Percentiles rank a stretch among this genome's conserved stretches.
phyloP scores from a whole-genome alignment of 2,888 invertebrate species.

The Rotaria macrura region DNA sequence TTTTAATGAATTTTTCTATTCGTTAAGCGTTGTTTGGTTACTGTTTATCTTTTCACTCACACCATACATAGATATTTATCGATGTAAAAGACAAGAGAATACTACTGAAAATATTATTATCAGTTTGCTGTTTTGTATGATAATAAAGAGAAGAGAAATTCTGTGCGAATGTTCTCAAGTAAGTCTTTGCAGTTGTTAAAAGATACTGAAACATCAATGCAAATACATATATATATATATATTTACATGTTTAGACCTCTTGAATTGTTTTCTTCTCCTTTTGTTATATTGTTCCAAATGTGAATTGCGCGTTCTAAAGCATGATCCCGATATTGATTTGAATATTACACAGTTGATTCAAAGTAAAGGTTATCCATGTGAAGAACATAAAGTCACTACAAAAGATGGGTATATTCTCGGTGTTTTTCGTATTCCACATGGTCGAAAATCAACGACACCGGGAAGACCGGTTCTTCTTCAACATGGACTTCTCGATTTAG shows the following conservation, averaged over 20 bases:
- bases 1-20: no score
- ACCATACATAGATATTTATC: no score
- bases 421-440: no score
- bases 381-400: constrained; percentile 56
- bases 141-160: neutral
- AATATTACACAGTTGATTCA: constrained; percentile 40
- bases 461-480: constrained; percentile 46
- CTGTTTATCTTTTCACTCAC: neutral
- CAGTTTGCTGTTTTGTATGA: neutral
- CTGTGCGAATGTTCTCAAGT: neutral
- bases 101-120: neutral
- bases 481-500: constrained; percentile 64
- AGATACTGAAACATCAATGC: no score
- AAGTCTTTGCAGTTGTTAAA: neutral
- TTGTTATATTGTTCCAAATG: neutral
- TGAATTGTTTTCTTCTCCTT: neutral
- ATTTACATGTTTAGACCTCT: neutral
- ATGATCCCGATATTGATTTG: constrained; percentile 1
- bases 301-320: neutral
- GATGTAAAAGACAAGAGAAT: neutral
- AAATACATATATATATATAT: no score
- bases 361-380: constrained; percentile 50
- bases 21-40: no score
- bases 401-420: constrained; percentile 72
- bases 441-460: constrained; percentile 36